Evolutionary conservation across 2,797 vertebrate genomes (phyloP), one percentile per base, ranked within the genome.

Genomic region (Schizothorax lantsangensis): DNA sequence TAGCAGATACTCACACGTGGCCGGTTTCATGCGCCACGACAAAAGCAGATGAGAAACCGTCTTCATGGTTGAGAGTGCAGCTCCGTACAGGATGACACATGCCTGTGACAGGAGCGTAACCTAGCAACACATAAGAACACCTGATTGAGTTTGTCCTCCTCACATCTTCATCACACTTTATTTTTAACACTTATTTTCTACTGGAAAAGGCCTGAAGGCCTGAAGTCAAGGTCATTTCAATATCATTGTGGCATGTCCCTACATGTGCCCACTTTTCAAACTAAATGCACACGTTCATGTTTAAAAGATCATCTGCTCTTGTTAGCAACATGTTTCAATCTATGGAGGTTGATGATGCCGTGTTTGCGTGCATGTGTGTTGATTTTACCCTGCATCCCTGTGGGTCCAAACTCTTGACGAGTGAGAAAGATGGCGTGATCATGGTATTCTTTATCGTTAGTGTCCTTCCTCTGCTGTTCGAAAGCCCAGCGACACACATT

Each of bases 1-100:
- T 68, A 26, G 43, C 10, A 74, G n/a, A 14, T 81, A 97, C 98
- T 99, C 94, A 99, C 98, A 99, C 98, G 1, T 99, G 98, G 90
- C 98, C 98, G 0, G 98, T 99, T 95, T 99, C 98, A 17, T 99
- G 98, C 45, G 98, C 98, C 89, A 99, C 98, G 89, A 99, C 98
- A 81, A 99, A 99, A 0, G 98, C 98, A 0, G 98, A 99, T 43
- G 98, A 99, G 94, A 99, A 99, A 5, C 98, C 98, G 26, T 99
- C 98, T 91, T 99, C 98, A 0, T 99, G 98, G 94, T 99, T 99
- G 88, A 99, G 95, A 88, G 98, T 99, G 91, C 98, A 99, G 93
- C 98, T 99, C 89, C 98, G 96, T 71, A 99, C 97, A 0, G 98
- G 97, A 87, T 99, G 98, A 91, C 98, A 99, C 98, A 99, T 99